Conservation (phyloP, 1,140 invertebrate species). For the Lysiphlebus fabarum region DNA sequence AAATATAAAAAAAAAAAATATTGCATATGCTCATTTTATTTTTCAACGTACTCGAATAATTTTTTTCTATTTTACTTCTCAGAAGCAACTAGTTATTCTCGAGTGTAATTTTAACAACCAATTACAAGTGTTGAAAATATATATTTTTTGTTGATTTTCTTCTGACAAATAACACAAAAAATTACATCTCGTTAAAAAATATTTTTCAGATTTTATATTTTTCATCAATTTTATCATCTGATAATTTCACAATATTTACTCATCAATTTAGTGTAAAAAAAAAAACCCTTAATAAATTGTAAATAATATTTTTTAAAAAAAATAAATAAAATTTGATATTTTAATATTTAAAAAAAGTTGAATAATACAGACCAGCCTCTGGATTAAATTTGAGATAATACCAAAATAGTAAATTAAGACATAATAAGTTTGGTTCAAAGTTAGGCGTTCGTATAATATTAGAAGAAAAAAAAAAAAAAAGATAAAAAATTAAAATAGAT, state of each 20-base stretch:
- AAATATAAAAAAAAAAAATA: background rate
- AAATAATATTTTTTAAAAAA: no score
- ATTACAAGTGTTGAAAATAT: background rate
- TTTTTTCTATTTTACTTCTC: background rate
- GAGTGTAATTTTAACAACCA: constrained; percentile 10
- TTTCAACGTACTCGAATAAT: background rate
- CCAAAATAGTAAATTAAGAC: constrained; percentile 47
- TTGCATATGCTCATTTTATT: background rate
- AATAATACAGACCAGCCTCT: no score
- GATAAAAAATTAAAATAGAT: constrained; percentile 10
- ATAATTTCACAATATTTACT: no score
- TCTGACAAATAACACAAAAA: no score
- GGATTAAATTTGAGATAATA: constrained; percentile 37
- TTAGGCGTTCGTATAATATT: constrained; percentile 25
- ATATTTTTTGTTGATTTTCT: background rate
- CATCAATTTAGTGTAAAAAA: no score
- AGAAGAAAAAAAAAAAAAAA: constrained; percentile 27
- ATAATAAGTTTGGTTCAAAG: constrained; percentile 48
- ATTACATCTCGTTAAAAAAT: no score
- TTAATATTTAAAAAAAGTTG: no score
- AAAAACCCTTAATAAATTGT: no score
- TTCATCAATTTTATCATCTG: no score
- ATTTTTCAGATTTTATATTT: no score
- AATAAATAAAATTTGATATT: no score
- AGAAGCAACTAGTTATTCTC: background rate